Evolutionary conservation across 1,140 invertebrate species (phyloP).

Genomic region (Dendroctonus valens): DNA sequence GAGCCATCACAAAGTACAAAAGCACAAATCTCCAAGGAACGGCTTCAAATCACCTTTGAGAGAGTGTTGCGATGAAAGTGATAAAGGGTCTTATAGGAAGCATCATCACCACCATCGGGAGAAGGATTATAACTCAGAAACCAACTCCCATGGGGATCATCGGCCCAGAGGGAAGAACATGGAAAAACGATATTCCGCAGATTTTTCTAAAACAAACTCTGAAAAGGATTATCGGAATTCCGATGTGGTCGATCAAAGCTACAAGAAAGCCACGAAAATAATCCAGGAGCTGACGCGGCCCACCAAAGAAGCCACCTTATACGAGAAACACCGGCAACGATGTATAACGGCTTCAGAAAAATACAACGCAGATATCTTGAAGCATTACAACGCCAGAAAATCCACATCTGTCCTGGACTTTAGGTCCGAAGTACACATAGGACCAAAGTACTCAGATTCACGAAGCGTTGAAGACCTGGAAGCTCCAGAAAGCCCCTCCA

Average conservation of each 20-base stretch:
- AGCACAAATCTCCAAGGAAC: conserved; percentile 45
- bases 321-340: conserved; percentile 46
- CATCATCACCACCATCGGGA: conserved; percentile 47
- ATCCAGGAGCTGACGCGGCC: conserved; percentile 46
- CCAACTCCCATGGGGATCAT: conserved; percentile 53
- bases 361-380: conserved; percentile 46
- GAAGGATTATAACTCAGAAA: conserved; percentile 58
- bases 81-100: conserved; percentile 45
- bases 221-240: conserved; percentile 36
- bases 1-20: conserved; percentile 46
- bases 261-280: conserved; percentile 49
- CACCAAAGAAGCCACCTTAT: conserved; percentile 44
- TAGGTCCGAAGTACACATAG: conserved; percentile 47
- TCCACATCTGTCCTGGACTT: conserved; percentile 49
- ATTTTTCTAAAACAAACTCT: conserved; percentile 36
- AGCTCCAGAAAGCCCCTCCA: conserved; percentile 28
- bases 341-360: conserved; percentile 49
- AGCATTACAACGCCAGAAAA: conserved; percentile 48
- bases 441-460: conserved; percentile 43
- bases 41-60: conserved; percentile 51
- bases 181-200: conserved; percentile 36
- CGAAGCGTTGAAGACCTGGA: conserved; percentile 44
- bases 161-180: conserved; percentile 37
- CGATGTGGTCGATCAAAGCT: conserved; percentile 47
- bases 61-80: conserved; percentile 46